Base-by-base conservation (phyloP, 2,888 invertebrate genomes). In the Rhorus exstirpatorius region DNA sequence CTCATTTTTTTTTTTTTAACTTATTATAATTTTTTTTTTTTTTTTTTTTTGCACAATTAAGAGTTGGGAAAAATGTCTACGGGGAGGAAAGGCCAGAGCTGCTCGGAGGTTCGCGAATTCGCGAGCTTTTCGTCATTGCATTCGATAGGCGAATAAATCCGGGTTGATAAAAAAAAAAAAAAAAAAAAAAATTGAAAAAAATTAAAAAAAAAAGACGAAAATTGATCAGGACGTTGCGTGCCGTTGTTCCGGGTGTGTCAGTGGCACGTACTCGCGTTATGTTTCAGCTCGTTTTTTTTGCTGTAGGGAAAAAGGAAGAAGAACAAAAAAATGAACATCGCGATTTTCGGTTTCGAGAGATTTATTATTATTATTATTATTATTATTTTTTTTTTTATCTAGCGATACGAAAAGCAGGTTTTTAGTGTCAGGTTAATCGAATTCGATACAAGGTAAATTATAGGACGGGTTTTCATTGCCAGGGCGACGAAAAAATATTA, bases 201-300 rank as follows among this genome's bases (percentile, higher is more conserved):
- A 79, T 38, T 2, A 74, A 49, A 10, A 71, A 41, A 12, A 21
- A 63, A 38, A 17, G 31, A 65, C 51, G 7, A 68, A 41, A 24
- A 17, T 44, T 24, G 55, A 38, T 46, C 60, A 74, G 78, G 60
- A 49, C 68, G 61, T 82, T 80, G n/a, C 79, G 65, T 81, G 71
- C 55, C 80, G 44, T 81, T 67, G 58, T 77, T 38, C 80, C 65
- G 83, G 83, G n/a, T n/a, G n/a, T n/a, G n/a, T 86, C 86, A 85
- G 85, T 86, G 86, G 86, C 86, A 85, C 84, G 85, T 84, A 84
- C 82, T 81, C 79, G 72, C 81, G 74, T 80, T 79, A 53, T 65
- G 78, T 55, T 17, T 63, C 61, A 35, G 19, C 24, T 19, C 35
- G 44, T 55, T 17, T 31, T 51, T 70, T 19, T 70, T 21, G 51